These are phyloP conservation scores for Antedon mediterranea DNA, from an alignment of 53 echinoderm and acorn worm species.

Conservation along the genomic window DNA sequence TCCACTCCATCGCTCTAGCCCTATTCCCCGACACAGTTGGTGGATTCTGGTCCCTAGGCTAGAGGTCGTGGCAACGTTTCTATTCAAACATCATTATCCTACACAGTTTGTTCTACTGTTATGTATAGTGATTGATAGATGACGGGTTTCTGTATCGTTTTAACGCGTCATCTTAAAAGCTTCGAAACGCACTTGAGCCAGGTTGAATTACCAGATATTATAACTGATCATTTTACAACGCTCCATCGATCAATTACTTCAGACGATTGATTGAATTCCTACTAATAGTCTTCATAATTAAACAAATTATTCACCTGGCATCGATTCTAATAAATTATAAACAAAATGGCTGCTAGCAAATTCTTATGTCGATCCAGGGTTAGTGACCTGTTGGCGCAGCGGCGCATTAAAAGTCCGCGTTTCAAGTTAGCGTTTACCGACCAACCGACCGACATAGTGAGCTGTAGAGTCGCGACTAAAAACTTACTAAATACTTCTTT, in stretches of 20 bases:
- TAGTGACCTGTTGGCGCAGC: not conserved
- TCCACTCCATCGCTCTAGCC: too few species aligned
- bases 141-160: not conserved
- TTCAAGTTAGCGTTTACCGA: too few species aligned
- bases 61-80: too few species aligned
- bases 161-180: not conserved
- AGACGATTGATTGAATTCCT: not conserved
- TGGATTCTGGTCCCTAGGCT: too few species aligned
- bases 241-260: not conserved
- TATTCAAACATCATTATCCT: too few species aligned
- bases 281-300: not conserved
- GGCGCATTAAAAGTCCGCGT: too few species aligned
- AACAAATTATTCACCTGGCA: not conserved
- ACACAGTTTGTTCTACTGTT: too few species aligned
- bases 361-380: not conserved
- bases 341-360: not conserved
- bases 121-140: not conserved
- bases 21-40: too few species aligned
- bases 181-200: not conserved
- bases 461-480: too few species aligned
- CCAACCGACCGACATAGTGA: too few species aligned
- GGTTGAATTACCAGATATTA: not conserved
- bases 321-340: not conserved
- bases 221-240: not conserved
- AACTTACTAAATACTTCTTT: too few species aligned